Base-by-base conservation (phyloP, 2,797 vertebrate genomes). In the Harpagifer antarcticus region DNA sequence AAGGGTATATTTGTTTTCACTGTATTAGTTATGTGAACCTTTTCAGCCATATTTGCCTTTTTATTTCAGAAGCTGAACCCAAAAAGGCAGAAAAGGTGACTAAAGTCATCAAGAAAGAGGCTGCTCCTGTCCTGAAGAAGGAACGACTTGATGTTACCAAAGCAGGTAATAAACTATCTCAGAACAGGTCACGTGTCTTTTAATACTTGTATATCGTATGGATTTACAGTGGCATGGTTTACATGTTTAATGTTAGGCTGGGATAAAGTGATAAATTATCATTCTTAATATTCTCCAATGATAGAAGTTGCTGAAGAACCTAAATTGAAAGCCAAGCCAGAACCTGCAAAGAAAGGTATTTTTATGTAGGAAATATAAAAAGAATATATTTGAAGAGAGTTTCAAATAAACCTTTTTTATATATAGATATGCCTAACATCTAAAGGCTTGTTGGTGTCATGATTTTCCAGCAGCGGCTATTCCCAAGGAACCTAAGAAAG, bases 61-160 rank as follows among this genome's bases (percentile, higher is more conserved):
- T 59, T 23, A 6, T 78, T 83, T 42, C 67, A 92, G 90, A 87
- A 0, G 14, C 68, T 33, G 68, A 16, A 80, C 48, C 55, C 31
- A 69, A 68, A 68, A 82, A 40, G 57, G 4, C 60, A 67, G 45
- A 31, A 16, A 81, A 42, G 19, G 74, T 31, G 54, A 60, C 90
- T 19, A 68, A 53, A 82, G 50, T 71, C 2, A 54, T 72, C 8
- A 84, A 81, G 59, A 86, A 62, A 48, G 60, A 74, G 15, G 31
- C 68, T 17, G 58, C 60, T 0, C 72, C 88, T 12, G 10, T 90
- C 20, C 74, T 84, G 55, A 89, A 76, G 56, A 91, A 72, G 69
- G 86, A 86, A 64, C 86, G 86, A 49, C 76, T 88, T 27, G 91
- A 91, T 68, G 61, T 83, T 16, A 91, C 89, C 40, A 85, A 88